Base-by-base conservation (phyloP, 1,140 invertebrate genomes). In the Holotrichia oblita region DNA sequence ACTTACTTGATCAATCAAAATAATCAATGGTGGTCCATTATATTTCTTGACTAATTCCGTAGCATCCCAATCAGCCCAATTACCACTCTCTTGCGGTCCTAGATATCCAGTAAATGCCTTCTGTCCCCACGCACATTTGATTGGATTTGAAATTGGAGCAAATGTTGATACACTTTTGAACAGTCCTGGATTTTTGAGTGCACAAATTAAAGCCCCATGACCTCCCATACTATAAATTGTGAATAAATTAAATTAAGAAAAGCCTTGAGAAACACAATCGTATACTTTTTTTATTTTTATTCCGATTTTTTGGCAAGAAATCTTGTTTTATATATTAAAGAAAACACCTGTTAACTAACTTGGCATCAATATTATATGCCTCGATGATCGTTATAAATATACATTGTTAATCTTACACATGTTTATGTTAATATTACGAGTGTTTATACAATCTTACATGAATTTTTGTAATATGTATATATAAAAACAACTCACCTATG, bases 101-200 rank as follows among this genome's bases (percentile, higher is more conserved):
- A 99, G 89, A 86, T 99, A 99, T 6, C 94, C 95, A 78, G 87
- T 88, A 79, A 99, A 96, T 9, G 95, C 96, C 86, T 96, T 97
- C 59, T 93, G 88, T 0, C 98, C 98, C 97, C 97, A 99, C 3
- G 91, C 90, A 83, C 94, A 94, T 55, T 92, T 88, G 12, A 89
- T 91, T 0, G 98, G 97, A 89, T 99, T 98, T 74, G 93, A 93
- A 84, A 99, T 99, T 0, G 98, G 97, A 22, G 98, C 92, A 91
- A 99, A 99, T n/a, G 96, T 96, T 79, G 97, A 98, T 0, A 98
- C 97, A 48, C 94, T 94, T 81, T 92, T 92, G 87, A 96, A 99
- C 78, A 94, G 88, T 6, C 94, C 94, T 24, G 97, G 98, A 88
- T 98, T 98, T 86, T 97, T 97, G 22, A 99, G 87, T 17, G 94